Evolutionary conservation across 2,113 vertebrate species (phyloP).

Genomic region (Oncorhynchus nerka): DNA sequence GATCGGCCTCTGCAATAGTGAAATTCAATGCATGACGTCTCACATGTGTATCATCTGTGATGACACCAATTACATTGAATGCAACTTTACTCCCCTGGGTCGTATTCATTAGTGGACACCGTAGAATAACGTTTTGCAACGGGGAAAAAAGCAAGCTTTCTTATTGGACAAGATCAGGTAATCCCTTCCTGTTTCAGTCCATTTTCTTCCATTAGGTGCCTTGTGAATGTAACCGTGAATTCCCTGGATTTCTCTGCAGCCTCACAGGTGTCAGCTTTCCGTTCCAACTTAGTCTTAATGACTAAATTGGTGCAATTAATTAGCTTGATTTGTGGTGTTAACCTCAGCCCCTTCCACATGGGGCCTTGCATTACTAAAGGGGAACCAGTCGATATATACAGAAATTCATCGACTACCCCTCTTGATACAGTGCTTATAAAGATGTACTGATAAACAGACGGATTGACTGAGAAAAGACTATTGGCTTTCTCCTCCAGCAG

Average conservation of each 20-base stretch:
- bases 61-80: too few species aligned
- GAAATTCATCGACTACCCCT: background rate
- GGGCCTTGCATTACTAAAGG: conserved; percentile 35
- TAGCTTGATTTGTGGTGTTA: conserved; percentile 58
- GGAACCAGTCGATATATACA: conserved; percentile 26
- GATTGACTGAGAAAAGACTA: background rate
- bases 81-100: too few species aligned
- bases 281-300: conserved; percentile 52
- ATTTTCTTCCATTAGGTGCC: too few species aligned
- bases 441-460: conserved; percentile 4
- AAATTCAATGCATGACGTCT: too few species aligned
- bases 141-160: too few species aligned
- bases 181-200: too few species aligned
- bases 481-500: background rate
- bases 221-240: too few species aligned
- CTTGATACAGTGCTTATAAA: background rate
- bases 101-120: too few species aligned
- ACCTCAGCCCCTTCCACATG: conserved; percentile 62
- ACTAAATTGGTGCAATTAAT: conserved; percentile 64
- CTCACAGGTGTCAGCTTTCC: conserved; percentile 46
- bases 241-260: conserved; percentile 26
- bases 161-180: too few species aligned
- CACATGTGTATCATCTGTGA: too few species aligned
- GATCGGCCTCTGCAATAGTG: too few species aligned
- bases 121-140: too few species aligned